Evolutionary conservation across 92 coral and sea anemone genomes (phyloP), one percentile per base, ranked within the genome.

Genomic region (Epizoanthus illoricatus): DNA sequence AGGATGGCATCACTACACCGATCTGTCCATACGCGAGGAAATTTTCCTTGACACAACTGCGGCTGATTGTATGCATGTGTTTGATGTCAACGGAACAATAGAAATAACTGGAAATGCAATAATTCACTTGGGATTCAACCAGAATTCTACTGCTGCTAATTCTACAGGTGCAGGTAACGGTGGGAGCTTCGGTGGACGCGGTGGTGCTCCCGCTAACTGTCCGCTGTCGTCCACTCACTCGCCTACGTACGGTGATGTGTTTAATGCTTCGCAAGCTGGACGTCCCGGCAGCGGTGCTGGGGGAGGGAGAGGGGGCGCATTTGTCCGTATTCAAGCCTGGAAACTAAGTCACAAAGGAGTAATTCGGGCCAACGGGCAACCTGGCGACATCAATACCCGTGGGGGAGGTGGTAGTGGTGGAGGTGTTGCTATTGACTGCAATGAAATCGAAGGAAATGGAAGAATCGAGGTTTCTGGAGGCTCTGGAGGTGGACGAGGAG

Each of bases 401-500:
- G 91, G 85, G 54, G 97, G 93, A 57, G 97, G 97, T 18, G 96
- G 96, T 8, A 92, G 97, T 49, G 97, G 97, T 23, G 97, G 97
- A 24, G 93, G 93, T 20, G 81, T 92, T 40, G 86, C 86, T 21
- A 69, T 92, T 15, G 84, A 82, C 65, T 85, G 90, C 71, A 73
- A 28, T 67, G 97, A 92, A 70, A 92, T 92, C 65, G 92, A 80
- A 19, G 97, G 92, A 28, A 55, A 39, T 33, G 92, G 92, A 40
- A 81, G 85, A 73, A 76, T 89, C 3, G 89, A 89, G 65, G 86
- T 89, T 15, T 24, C 75, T 16, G 92, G 92, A 33, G 92, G 92
- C 40, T 42, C 57, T 18, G 89, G 89, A 4, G 89, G 89, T 24
- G 85, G 91, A 56, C 79, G 62, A 54, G 96, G 96, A 8, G 96